Percentiles rank a stretch among this genome's conserved stretches.
Conservation (phyloP, 2,797 vertebrate genomes). For the Gymnothorax javanicus region DNA sequence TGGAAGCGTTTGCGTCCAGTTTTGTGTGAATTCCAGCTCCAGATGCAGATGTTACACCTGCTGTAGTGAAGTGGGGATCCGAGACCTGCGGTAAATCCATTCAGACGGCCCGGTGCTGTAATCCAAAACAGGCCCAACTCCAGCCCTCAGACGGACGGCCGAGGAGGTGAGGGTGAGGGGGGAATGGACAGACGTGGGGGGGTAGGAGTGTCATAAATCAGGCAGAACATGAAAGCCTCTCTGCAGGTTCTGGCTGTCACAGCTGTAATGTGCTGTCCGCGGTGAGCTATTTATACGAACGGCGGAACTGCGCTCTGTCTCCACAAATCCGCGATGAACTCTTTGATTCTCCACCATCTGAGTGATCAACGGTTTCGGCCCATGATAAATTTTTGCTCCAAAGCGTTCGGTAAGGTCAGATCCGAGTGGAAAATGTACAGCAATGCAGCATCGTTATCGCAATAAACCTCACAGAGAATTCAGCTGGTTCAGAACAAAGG, state of each 20-base stretch:
- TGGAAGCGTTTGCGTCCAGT: not conserved
- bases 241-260: constrained; percentile 64
- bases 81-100: not conserved
- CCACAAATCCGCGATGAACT: constrained; percentile 58
- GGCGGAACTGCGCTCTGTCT: constrained; percentile 52
- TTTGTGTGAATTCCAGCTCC: not conserved
- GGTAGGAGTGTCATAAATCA: constrained; percentile 65
- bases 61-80: not conserved
- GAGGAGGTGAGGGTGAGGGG: constrained; percentile 22
- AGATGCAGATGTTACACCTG: not conserved
- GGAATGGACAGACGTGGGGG: constrained; percentile 42
- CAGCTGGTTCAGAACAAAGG: too few species aligned
- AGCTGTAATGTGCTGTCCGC: constrained; percentile 70
- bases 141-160: not conserved
- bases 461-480: not conserved
- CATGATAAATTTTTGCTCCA: constrained; percentile 31
- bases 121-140: constrained; percentile 13
- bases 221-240: constrained; percentile 67
- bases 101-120: not conserved
- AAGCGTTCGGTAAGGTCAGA: not conserved
- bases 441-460: not conserved
- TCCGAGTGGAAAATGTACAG: not conserved
- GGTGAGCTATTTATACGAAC: constrained; percentile 67
- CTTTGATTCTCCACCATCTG: constrained; percentile 69
- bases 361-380: constrained; percentile 33